Base-by-base conservation (phyloP, 2,888 invertebrate species). In the Neoitamus cyanurus region DNA sequence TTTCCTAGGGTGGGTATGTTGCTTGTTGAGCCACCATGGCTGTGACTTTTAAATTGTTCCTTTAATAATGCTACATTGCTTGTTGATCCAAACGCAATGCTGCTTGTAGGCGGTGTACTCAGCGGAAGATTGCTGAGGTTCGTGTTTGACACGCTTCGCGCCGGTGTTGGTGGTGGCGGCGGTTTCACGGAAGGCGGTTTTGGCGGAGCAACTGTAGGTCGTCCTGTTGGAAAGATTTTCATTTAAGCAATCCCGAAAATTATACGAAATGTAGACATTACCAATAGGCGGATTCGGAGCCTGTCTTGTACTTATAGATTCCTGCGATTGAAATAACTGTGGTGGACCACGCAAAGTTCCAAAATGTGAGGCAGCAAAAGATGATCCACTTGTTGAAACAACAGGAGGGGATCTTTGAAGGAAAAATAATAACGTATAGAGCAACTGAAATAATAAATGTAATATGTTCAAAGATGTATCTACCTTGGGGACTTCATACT, bases 401-500 rank as follows among this genome's bases (percentile, higher is more conserved):
- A 91, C 90, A 15, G 91, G 91, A 72, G 91, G 91, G 77, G 91
- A 91, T 88, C 91, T 91, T 20, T 25, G 2, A 78, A 78, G 31
- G 30, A 42, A 9, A 37, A 83, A 70, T 31, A 70, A 72, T 37
- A 20, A 30, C 9, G 2, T 58, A 58, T 58, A 58, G 68, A 85
- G 11, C 6, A 84, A 37, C 36, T 68, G 37, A 83, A n/a, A 84
- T 70, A 84, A 7, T 72, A 73, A n/a, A 86, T 31, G 75, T 58
- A 72, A n/a, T 11, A 77, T 78, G 3, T 15, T 36, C 25, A 68
- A 85, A 25, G 69, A 13, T n/a, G 1, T 68, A 4, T 88, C 87
- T 89, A 96, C 91, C 96, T 94, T 31, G 96, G 96, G 87, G 95
- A 93, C 90, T 96, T 93, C 96, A 97, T 96, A 90, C 97, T 97